Base-by-base conservation (phyloP, 2,888 invertebrate species). In the Ophion obscuratus region DNA sequence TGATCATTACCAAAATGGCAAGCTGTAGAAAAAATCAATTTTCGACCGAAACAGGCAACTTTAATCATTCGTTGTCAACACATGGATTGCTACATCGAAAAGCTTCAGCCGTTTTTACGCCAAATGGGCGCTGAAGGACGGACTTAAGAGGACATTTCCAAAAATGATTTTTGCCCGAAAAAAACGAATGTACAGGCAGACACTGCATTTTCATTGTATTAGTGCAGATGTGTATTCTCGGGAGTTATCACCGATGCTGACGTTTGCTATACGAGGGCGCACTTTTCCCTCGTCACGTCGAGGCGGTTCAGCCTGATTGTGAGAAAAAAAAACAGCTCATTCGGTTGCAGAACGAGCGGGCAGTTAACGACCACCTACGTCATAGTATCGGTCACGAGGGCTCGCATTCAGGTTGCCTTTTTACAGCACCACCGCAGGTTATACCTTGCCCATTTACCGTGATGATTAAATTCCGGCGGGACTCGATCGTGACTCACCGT, bases 391-490 rank as follows among this genome's bases (percentile, higher is more conserved):
- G 64, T 57, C 73, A 74, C 67, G 62, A 61, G 81, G 61, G 24
- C 47, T 61, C 24, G n/a, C 47, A 53, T 40, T 76, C 81, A 84
- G 84, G 77, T 74, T 73, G 77, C 75, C 70, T 71, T 73, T 80
- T 80, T 80, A 77, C 20, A 57, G 40, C 66, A 57, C 66, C 73
- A 57, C 57, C 73, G 40, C 27, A 80, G 57, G 40, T 66, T 80
- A 73, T 66, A 53, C 70, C 74, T 61, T 66, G 68, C 71, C 57
- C 80, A 78, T 80, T 81, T 78, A 47, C 14, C 61, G 59, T 40
- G 67, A 53, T 73, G 77, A 84, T 78, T 62, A 68, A 81, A 85
- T 85, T 85, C 73, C 68, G 61, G 78, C 77, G 74, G 67, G 76
- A 24, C 53, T 61, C 57, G 61, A 11, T 57, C 59, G 62, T 84